Evolutionary conservation across 1,140 invertebrate species (phyloP), one percentile per base, ranked within the genome.

Genomic region (Prorops nasuta): DNA sequence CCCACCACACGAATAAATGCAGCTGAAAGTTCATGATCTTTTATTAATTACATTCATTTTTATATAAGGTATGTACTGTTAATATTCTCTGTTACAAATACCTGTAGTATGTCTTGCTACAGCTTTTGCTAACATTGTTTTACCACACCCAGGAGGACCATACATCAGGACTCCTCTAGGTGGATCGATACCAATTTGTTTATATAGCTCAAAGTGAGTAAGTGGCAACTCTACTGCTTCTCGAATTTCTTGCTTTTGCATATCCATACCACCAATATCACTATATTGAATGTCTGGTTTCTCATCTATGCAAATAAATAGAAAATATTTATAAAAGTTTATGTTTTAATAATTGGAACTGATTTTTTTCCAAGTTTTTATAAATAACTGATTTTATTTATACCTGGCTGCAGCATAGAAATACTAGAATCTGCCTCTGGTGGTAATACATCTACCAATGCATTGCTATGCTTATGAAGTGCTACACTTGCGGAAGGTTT

Each of bases 261-360:
- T 98, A 71, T 99, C 96, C 88, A 99, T 94, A 34, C 98, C 98
- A 77, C 98, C 98, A 77, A 99, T 99, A 67, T 99, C 97, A 17
- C 90, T 86, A 72, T 99, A 99, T 38, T 86, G 84, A 12, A 99
- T 94, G 80, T 99, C 95, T 2, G 97, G 97, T 67, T 98, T 99
- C 76, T 99, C 96, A 85, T 99, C 96, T 85, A 28, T 28, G 10
- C 10, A 6, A 4, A 28, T 28, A 6, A 4, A 28, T 28, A 28
- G 24, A 6, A 28, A 28, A 6, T 28, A 28, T 6, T 28, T 28
- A 28, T 10, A 28, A 10, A 4, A 28, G 4, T 28, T 28, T 6
- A 28, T 28, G 24, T 6, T 6, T 28, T 28, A 28, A n/a, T n/a
- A n/a, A n/a, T n/a, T n/a, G n/a, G n/a, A n/a, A n/a, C n/a, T n/a